Conservation (phyloP, 2,797 vertebrate genomes). For the Sus cebifrons region DNA sequence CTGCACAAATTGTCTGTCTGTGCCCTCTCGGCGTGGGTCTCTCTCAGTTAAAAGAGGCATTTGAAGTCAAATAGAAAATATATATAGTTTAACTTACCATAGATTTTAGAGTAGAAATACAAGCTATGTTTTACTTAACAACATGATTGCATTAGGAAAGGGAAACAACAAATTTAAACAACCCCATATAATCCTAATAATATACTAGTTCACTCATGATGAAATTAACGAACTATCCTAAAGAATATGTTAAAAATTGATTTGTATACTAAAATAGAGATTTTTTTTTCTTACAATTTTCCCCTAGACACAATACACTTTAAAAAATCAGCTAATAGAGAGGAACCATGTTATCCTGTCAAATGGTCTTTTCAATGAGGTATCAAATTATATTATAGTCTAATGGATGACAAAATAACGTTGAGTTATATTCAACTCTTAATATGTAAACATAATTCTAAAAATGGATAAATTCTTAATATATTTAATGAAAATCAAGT, state of each 20-base stretch:
- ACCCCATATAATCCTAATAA: background rate
- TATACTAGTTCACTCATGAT: background rate
- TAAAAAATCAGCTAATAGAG: background rate
- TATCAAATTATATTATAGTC: conserved; percentile 21
- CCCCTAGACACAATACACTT: background rate
- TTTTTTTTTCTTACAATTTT: background rate
- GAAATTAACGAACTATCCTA: conserved; percentile 22
- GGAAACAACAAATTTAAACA: conserved; percentile 39
- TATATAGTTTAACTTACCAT: conserved; percentile 35
- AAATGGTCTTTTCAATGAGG: conserved; percentile 49
- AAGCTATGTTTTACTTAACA: background rate
- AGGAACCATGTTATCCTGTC: background rate
- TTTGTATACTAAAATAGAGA: conserved; percentile 12
- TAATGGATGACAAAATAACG: conserved; percentile 32
- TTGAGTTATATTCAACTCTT: conserved; percentile 19
- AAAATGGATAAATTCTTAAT: background rate
- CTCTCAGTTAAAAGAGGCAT: conserved; percentile 18
- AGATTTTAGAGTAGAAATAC: conserved; percentile 31
- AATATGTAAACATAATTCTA: background rate
- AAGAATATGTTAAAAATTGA: background rate
- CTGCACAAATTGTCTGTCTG: conserved; percentile 11
- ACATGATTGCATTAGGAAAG: background rate
- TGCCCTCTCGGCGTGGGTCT: background rate
- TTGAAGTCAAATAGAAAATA: conserved; percentile 60
- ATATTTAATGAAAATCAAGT: conserved; percentile 12